Evolutionary conservation across 2,113 vertebrate species (phyloP).

Genomic region (Anolis sagrei): DNA sequence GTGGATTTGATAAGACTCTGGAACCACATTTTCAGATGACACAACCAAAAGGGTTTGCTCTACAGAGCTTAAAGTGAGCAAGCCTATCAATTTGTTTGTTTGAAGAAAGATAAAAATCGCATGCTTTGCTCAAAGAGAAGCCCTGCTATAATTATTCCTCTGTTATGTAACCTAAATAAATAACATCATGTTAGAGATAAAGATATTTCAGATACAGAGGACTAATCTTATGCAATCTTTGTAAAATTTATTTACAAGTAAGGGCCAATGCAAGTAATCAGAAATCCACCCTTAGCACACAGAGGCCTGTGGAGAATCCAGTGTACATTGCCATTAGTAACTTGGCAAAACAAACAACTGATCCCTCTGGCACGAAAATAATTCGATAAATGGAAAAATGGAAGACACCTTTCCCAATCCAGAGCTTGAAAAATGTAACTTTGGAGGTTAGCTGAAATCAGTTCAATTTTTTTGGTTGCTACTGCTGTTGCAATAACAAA

Average conservation of each 20-base stretch:
- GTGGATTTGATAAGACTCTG: neutral
- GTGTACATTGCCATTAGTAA: neutral
- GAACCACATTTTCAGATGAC: neutral
- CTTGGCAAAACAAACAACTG: neutral
- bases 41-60: neutral
- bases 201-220: slow-evolving; percentile 21
- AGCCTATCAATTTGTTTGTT: slow-evolving; percentile 49
- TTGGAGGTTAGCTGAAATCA: neutral
- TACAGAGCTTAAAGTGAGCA: slow-evolving; percentile 11
- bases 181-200: neutral
- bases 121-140: slow-evolving; percentile 30
- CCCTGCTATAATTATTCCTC: slow-evolving; percentile 32
- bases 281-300: slow-evolving; percentile 15
- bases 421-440: neutral
- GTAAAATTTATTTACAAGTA: slow-evolving; percentile 15
- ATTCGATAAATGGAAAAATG: neutral
- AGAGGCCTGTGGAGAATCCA: neutral
- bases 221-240: slow-evolving; percentile 28
- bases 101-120: slow-evolving; percentile 61
- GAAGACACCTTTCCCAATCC: neutral
- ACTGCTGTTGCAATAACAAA: neutral
- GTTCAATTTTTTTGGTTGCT: neutral
- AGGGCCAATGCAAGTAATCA: neutral
- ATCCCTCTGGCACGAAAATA: neutral
- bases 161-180: slow-evolving; percentile 41